phyloP scores from a whole-genome alignment of 2,113 vertebrate genomes.

The Cyanoramphus novaezelandiae region DNA sequence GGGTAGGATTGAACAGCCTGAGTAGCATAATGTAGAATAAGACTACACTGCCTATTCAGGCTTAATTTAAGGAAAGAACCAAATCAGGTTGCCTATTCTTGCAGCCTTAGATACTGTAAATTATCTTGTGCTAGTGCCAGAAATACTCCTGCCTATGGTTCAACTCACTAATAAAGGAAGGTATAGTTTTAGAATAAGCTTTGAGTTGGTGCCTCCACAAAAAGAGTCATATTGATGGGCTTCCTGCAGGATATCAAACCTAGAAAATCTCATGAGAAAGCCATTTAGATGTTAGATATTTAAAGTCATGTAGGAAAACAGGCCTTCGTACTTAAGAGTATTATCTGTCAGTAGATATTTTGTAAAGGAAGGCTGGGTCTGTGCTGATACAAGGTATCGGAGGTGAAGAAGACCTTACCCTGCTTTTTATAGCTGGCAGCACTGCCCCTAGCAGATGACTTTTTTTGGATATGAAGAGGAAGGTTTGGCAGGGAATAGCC shows the following conservation, averaged over 20 bases:
- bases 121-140: neutral
- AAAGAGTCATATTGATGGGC: accelerated
- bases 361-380: neutral
- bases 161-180: neutral
- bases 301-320: neutral
- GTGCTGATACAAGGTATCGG: neutral
- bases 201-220: neutral
- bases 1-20: neutral
- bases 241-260: neutral
- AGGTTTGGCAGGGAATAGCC: neutral
- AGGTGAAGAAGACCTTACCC: neutral
- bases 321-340: accelerated
- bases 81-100: neutral
- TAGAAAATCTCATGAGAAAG: neutral
- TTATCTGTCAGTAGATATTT: accelerated
- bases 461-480: neutral
- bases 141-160: neutral
- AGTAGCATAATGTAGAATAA: neutral
- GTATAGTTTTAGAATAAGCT: neutral
- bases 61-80: neutral
- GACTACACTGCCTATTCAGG: neutral
- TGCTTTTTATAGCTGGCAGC: neutral
- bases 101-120: neutral
- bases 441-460: neutral
- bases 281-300: neutral